Evolutionary conservation across 1,140 invertebrate genomes (phyloP).

Genomic region (Eubasilissa regina): DNA sequence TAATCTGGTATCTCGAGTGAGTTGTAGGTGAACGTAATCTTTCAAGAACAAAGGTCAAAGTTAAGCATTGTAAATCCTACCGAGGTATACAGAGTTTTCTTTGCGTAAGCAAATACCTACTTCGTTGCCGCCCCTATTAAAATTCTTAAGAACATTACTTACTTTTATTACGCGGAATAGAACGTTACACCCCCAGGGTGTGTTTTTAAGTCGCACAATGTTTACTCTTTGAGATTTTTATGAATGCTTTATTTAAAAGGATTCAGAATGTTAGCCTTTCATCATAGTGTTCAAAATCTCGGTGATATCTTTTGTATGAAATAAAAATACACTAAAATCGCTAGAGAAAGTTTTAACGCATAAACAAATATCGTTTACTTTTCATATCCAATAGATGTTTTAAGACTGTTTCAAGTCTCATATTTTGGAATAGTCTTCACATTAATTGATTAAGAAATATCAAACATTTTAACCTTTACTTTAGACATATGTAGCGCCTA

Average conservation of each 20-base stretch:
- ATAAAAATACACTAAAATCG: too few species aligned
- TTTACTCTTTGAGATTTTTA: slow-evolving; percentile 23
- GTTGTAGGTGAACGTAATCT: slow-evolving; percentile 8
- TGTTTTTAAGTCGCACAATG: slow-evolving; percentile 14
- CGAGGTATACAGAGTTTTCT: slow-evolving; percentile 6
- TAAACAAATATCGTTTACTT: too few species aligned
- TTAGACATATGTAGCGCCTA: too few species aligned
- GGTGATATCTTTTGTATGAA: too few species aligned
- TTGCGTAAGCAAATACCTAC: slow-evolving; percentile 38
- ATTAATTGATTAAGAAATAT: too few species aligned
- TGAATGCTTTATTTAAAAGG: too few species aligned
- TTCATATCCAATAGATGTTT: too few species aligned
- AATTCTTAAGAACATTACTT: slow-evolving; percentile 37
- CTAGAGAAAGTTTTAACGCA: too few species aligned
- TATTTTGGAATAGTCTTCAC: too few species aligned
- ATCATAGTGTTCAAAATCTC: background rate
- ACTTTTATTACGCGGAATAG: slow-evolving; percentile 29
- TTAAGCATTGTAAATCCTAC: slow-evolving; percentile 10
- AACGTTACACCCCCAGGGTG: slow-evolving; percentile 24
- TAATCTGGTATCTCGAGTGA: background rate
- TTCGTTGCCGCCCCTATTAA: slow-evolving; percentile 41
- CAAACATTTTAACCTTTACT: too few species aligned
- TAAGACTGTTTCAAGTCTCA: too few species aligned
- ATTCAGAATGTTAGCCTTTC: background rate
- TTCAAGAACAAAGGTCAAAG: slow-evolving; percentile 31